Conservation (phyloP, 2,797 vertebrate species). For the Catostomus latipinnis region DNA sequence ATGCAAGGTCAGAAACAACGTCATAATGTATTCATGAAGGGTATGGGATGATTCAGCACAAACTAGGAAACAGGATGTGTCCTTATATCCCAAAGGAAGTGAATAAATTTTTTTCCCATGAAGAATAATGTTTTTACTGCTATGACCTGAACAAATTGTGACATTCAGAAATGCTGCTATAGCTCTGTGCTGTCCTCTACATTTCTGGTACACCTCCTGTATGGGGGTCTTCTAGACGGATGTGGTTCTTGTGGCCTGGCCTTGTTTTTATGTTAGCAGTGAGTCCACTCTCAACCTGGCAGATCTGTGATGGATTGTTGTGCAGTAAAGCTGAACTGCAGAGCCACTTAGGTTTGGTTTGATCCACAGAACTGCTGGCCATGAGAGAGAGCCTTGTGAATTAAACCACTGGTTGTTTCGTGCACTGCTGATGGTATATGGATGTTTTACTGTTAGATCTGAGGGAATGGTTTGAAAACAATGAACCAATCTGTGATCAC, state of each 20-base stretch:
- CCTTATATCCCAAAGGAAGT: neutral
- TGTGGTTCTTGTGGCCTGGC: neutral
- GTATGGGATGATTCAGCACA: neutral
- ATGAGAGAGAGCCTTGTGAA: conserved; percentile 8
- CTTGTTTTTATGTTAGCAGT: conserved; percentile 27
- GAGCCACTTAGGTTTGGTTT: conserved; percentile 26
- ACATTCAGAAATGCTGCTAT: too few species aligned
- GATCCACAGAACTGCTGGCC: conserved; percentile 35
- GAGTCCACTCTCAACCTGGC: conserved; percentile 22
- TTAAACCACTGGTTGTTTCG: conserved; percentile 21
- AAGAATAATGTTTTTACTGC: too few species aligned
- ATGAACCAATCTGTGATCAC: conserved; percentile 29
- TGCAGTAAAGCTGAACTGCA: conserved; percentile 38
- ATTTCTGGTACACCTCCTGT: neutral
- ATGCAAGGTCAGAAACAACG: neutral
- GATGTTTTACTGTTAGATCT: conserved; percentile 24
- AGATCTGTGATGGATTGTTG: conserved; percentile 36
- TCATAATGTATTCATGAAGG: neutral
- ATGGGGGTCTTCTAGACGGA: neutral
- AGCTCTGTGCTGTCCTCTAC: neutral
- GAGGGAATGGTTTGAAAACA: conserved; percentile 12
- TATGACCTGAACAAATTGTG: too few species aligned
- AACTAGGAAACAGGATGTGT: neutral
- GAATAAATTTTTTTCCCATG: too few species aligned
- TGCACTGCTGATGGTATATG: conserved; percentile 17